Base-by-base conservation (phyloP, 2,113 vertebrate species). In the Anarhynchus alexandrinus region DNA sequence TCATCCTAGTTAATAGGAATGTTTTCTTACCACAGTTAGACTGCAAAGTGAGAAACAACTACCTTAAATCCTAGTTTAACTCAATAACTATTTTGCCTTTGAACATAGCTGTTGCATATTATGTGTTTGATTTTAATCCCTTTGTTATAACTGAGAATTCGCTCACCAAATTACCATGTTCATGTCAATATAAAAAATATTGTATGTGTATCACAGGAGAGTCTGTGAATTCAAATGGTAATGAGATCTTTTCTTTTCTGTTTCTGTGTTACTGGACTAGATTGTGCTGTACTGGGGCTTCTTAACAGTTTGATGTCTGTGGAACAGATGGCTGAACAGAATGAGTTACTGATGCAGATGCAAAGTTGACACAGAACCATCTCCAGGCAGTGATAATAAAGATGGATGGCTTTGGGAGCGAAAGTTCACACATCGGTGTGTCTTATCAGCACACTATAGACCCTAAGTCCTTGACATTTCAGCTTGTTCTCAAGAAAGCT, bases 251-350 rank as follows among this genome's bases (percentile, higher is more conserved):
- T 90, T 97, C 54, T 91, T 86, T 86, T 71, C 91, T 86, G 32
- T 93, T 93, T 87, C 90, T 96, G 69, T 81, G 72, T 93, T 95
- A 79, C 92, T 90, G 94, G 91, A 93, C 89, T 96, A 93, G 91
- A 85, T 29, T 95, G 93, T 85, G 91, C 87, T 40, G 11, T 95
- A 91, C 81, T 95, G 86, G 77, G 86, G 73, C 87, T 96, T 94
- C 93, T 93, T 87, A 94, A 89, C 86, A 95, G 96, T 91, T 89
- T 93, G 91, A 94, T 95, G 94, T 87, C 84, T 95, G 94, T 90
- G 91, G 89, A 96, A 94, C 89, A 97, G 95, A 97, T 97, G 96
- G 95, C 95, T 95, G 93, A 96, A 92, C 94, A 94, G 96, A 96
- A 90, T 59, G 84, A 96, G 96, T 95, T 97, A 96, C 94, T 94